Evolutionary conservation across 2,888 invertebrate genomes (phyloP).

Genomic region (Marasmarcha lunaedactyla): DNA sequence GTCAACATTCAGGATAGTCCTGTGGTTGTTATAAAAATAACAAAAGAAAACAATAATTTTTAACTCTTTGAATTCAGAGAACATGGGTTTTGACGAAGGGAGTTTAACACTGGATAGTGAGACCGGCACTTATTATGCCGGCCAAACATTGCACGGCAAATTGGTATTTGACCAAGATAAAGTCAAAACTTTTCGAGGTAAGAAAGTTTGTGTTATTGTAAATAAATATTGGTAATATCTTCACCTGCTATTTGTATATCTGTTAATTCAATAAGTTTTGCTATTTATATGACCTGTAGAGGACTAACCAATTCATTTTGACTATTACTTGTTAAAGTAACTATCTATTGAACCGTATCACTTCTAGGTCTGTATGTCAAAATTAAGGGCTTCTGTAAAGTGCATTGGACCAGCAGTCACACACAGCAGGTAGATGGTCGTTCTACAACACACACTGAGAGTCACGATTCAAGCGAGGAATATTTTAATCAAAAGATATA

Average conservation of each 20-base stretch:
- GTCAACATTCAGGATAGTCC: too few relatives aligned
- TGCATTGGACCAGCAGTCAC: slow-evolving; percentile 53
- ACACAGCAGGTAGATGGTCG: slow-evolving; percentile 28
- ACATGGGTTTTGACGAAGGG: slow-evolving; percentile 51
- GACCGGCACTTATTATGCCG: slow-evolving; percentile 36
- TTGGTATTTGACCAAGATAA: slow-evolving; percentile 39
- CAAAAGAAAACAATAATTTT: too few relatives aligned
- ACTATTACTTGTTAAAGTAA: neutral
- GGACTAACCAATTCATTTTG: too few relatives aligned
- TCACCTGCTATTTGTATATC: too few relatives aligned
- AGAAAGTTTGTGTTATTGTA: slow-evolving; percentile 12
- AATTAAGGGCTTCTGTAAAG: slow-evolving; percentile 59
- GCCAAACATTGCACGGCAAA: slow-evolving; percentile 39
- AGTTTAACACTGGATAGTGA: slow-evolving; percentile 33
- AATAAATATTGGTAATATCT: too few relatives aligned
- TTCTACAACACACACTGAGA: slow-evolving; percentile 25
- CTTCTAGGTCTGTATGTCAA: slow-evolving; percentile 52
- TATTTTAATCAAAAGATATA: slow-evolving; percentile 53
- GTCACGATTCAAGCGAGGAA: slow-evolving; percentile 62
- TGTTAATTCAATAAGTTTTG: too few relatives aligned
- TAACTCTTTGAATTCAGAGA: too few relatives aligned
- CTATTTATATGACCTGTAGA: too few relatives aligned
- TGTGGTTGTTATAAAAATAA: too few relatives aligned
- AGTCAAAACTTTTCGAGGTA: slow-evolving; percentile 49
- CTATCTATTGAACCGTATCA: neutral